Evolutionary conservation across 2,113 vertebrate species (phyloP).

Genomic region (Noturus placidus): DNA sequence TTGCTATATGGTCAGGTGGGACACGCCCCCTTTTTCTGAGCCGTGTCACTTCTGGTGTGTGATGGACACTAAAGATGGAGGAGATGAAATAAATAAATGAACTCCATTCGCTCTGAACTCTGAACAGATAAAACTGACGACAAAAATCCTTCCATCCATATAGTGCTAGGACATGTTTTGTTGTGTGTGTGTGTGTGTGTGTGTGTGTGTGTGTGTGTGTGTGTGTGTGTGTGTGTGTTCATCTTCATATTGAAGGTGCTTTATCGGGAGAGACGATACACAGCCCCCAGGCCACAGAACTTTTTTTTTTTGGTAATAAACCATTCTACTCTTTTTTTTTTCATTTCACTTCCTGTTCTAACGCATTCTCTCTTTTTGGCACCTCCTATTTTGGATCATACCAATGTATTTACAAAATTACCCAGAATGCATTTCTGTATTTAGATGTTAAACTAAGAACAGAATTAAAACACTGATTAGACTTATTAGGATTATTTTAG

Average conservation of each 20-base stretch:
- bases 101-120: constrained; percentile 30
- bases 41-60: constrained; percentile 62
- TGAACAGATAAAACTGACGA: background rate
- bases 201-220: constrained; percentile 66
- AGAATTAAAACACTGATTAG: constrained; percentile 6
- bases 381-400: background rate
- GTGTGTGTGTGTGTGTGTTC: constrained; percentile 58
- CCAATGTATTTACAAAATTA: background rate
- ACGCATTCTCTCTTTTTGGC: background rate
- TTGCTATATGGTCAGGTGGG: constrained; percentile 60
- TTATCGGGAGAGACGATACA: constrained; percentile 65
- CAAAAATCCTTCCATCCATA: constrained; percentile 51
- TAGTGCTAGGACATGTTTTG: constrained; percentile 62
- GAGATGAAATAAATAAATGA: background rate
- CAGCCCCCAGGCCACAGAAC: constrained; percentile 53
- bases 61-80: constrained; percentile 46
- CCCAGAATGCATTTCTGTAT: constrained; percentile 49
- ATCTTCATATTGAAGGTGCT: constrained; percentile 99
- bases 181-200: constrained; percentile 66
- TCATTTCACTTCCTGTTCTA: constrained; percentile 47
- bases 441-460: constrained; percentile 5
- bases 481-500: background rate
- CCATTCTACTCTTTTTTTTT: constrained; percentile 60
- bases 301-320: constrained; percentile 54
- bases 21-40: constrained; percentile 67